These are phyloP conservation scores for Coregonus ussuriensis DNA, from an alignment of 2,797 vertebrate genomes.

Conservation along the genomic window DNA sequence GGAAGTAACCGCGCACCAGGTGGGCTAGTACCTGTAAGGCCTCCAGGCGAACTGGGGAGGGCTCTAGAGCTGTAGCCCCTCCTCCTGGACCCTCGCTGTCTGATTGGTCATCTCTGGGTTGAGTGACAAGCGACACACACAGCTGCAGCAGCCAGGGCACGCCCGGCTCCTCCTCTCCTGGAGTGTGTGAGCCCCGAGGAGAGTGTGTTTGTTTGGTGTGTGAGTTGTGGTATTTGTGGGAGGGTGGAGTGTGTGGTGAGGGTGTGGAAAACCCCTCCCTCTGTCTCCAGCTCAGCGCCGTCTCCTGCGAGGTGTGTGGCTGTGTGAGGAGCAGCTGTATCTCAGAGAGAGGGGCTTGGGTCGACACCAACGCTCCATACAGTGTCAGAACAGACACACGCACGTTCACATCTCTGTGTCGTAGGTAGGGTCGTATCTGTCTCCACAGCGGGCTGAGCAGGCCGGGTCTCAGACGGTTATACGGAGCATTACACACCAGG, in stretches of 20 bases:
- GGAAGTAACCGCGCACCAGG: conserved; percentile 91
- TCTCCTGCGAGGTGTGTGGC: conserved; percentile 75
- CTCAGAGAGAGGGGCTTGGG: conserved; percentile 90
- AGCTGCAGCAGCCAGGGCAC: conserved; percentile 88
- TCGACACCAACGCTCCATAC: conserved; percentile 86
- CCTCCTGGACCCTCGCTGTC: conserved; percentile 72
- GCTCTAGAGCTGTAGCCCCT: conserved; percentile 73
- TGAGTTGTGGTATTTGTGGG: conserved; percentile 13
- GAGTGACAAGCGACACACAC: conserved; percentile 80
- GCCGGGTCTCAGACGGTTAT: conserved; percentile 89
- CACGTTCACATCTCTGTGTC: conserved; percentile 96
- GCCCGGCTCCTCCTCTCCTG: conserved; percentile 51
- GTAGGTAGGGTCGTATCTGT: conserved; percentile 90
- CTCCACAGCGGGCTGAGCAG: conserved; percentile 91
- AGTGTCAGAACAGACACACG: conserved; percentile 92
- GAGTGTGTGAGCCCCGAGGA: conserved; percentile 50
- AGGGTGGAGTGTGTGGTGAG: conserved; percentile 15
- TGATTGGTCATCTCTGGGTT: conserved; percentile 85
- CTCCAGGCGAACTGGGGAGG: conserved; percentile 89
- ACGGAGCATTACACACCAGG: conserved; percentile 89
- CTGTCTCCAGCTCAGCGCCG: conserved; percentile 68
- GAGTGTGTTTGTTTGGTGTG: conserved; percentile 41
- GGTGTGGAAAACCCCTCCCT: conserved; percentile 51
- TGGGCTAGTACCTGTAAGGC: conserved; percentile 93
- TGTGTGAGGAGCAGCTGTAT: conserved; percentile 89